Evolutionary conservation across 2,888 invertebrate genomes (phyloP).

Genomic region (Microplitis manilae): DNA sequence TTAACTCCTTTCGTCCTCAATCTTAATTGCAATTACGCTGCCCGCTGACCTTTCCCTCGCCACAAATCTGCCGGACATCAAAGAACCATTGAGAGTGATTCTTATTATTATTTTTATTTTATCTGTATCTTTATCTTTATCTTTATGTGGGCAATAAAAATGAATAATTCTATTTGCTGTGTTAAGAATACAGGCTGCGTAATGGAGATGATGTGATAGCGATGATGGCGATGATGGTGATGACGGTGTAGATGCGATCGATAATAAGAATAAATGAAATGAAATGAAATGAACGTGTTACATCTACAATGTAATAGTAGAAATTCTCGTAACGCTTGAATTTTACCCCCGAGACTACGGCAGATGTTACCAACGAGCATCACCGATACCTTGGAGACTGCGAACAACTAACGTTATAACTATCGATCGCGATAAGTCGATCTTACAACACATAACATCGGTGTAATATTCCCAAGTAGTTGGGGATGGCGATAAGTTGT

Average conservation of each 20-base stretch:
- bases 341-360: constrained; percentile 60
- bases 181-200: no score
- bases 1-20: constrained; percentile 28
- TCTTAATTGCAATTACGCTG: constrained; percentile 8
- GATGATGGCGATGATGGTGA: not conserved
- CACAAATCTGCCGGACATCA: not conserved
- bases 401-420: constrained; percentile 30
- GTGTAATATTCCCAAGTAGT: constrained; percentile 24
- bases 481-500: constrained; percentile 11
- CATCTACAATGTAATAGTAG: constrained; percentile 59
- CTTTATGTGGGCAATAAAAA: not conserved
- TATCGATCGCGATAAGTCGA: constrained; percentile 67
- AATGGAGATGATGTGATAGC: not conserved
- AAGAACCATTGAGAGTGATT: not conserved
- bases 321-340: constrained; percentile 62
- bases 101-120: not conserved
- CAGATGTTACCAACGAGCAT: constrained; percentile 68
- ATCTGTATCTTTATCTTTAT: not conserved
- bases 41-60: constrained; percentile 25
- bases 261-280: constrained; percentile 5
- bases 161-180: not conserved
- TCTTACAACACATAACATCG: constrained; percentile 41
- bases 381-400: constrained; percentile 45
- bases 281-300: constrained; percentile 34
- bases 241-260: constrained; percentile 12